phyloP scores from a whole-genome alignment of 2,888 invertebrate genomes.

The Ochropleura leucogaster region DNA sequence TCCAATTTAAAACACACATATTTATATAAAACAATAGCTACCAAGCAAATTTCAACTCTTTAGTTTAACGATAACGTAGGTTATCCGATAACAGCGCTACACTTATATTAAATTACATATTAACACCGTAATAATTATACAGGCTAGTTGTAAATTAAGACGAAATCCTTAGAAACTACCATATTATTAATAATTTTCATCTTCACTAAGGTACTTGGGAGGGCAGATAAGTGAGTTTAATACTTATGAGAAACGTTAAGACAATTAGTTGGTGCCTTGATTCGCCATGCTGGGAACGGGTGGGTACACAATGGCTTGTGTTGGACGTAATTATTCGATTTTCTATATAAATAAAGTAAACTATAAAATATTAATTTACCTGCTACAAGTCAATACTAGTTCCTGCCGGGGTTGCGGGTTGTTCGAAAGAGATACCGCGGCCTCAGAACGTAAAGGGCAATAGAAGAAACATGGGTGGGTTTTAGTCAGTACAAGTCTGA shows the following conservation, averaged over 20 bases:
- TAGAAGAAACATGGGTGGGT: too few species aligned
- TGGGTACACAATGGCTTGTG: neutral
- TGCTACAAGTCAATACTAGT: neutral
- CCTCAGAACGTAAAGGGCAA: too few species aligned
- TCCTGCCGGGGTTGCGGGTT: too few species aligned
- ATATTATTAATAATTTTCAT: slow-evolving; percentile 66
- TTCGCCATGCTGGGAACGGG: slow-evolving; percentile 8
- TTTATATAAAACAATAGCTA: slow-evolving; percentile 1
- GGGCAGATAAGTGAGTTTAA: slow-evolving; percentile 68
- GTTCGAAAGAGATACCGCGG: too few species aligned
- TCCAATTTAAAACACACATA: too few species aligned
- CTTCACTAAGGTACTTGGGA: slow-evolving; percentile 48
- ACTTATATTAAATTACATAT: slow-evolving; percentile 42
- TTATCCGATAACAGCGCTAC: slow-evolving; percentile 42
- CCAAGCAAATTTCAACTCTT: neutral
- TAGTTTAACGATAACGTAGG: slow-evolving; percentile 9
- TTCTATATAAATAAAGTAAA: neutral
- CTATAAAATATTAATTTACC: neutral
- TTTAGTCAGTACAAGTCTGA: too few species aligned
- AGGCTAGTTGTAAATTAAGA: slow-evolving; percentile 44
- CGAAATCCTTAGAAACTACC: slow-evolving; percentile 51
- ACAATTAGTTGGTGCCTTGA: slow-evolving; percentile 62
- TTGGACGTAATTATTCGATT: neutral
- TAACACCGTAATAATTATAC: slow-evolving; percentile 47
- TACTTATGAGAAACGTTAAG: slow-evolving; percentile 66